Evolutionary conservation across 2,797 vertebrate species (phyloP), one percentile per base, ranked within the genome.

Genomic region (Lerista edwardsae): DNA sequence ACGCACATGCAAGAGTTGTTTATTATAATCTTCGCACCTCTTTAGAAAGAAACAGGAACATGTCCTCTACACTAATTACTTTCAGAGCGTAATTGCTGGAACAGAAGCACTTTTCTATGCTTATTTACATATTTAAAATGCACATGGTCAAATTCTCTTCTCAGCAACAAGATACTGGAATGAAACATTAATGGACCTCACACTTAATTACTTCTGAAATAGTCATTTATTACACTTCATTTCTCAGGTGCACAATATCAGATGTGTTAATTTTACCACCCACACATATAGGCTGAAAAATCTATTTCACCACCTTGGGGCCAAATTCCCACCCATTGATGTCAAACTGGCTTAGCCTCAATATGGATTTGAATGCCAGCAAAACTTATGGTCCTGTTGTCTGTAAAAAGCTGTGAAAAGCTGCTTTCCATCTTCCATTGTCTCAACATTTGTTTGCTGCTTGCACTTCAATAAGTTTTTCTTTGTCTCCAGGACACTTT

Each of bases 61-160:
- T 36, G 65, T 51, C 73, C 68, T 86, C 64, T 57, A 61, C 27
- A 69, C 65, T 86, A 86, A 86, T 86, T 86, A 82, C 41, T 82
- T 41, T 62, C 74, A 55, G 25, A 51, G 65, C 41, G 71, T 86
- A 86, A 86, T 64, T 69, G 74, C 73, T 71, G 74, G 55, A 82
- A n/a, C 61, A 64, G 65, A 86, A 82, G 74, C 19, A 39, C 55
- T 86, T 79, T 71, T 71, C 29, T 64, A 39, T 65, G n/a, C 69
- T n/a, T 25, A 68, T 82, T 76, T 76, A 68, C 73, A 82, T 86
- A 86, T 77, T 86, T 86, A 55, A 71, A 62, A 62, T 27, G 34
- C 59, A 71, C 55, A 76, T 65, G 65, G 84, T 82, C 79, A 86
- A 71, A 76, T 75, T 68, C 74, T 80, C 84, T 68, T 36, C 51